Evolutionary conservation across 2,888 invertebrate genomes (phyloP), one percentile per base, ranked within the genome.

Genomic region (Asteroscopus sphinx): DNA sequence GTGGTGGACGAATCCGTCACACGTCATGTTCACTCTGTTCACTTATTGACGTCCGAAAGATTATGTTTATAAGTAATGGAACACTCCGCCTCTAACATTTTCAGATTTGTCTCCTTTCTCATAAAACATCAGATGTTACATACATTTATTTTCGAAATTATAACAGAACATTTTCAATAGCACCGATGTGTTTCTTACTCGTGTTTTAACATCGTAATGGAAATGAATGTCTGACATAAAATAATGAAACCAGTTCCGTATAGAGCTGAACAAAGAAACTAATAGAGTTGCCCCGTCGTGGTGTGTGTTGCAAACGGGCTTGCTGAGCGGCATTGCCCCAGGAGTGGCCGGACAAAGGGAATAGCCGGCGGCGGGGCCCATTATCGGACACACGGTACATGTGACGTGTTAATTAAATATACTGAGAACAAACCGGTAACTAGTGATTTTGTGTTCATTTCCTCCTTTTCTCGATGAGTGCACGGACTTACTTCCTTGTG

Each of bases 391-490:
- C 47, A 28, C 28, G 17, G 9, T 21, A 40, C 21, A n/a, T 15
- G 40, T 39, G 25, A 58, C 36, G 39, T 44, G 36, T 44, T 64
- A 6, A 64, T 65, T 64, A 57, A 57, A 57, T 47, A 44, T 32
- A 46, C 54, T 12, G 36, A 32, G 28, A 33, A 32, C 26, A 12
- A 21, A 25, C 16, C 0, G 0, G 11, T 32, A 32, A n/a, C n/a
- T n/a, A n/a, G 32, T 12, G 30, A 53, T 16, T 47, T 41, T 3
- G 7, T 26, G n/a, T 26, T 46, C 25, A 26, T 48, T 57, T 42
- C 15, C 25, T 47, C 2, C 0, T 6, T 7, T 26, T 28, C 9
- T 12, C 25, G 26, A 13, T 17, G 1, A 7, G n/a, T 5, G n/a
- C n/a, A n/a, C n/a, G n/a, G n/a, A n/a, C n/a, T n/a, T n/a, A n/a